Base-by-base conservation (phyloP, 1,140 invertebrate genomes). In the Anthonomus grandis region DNA sequence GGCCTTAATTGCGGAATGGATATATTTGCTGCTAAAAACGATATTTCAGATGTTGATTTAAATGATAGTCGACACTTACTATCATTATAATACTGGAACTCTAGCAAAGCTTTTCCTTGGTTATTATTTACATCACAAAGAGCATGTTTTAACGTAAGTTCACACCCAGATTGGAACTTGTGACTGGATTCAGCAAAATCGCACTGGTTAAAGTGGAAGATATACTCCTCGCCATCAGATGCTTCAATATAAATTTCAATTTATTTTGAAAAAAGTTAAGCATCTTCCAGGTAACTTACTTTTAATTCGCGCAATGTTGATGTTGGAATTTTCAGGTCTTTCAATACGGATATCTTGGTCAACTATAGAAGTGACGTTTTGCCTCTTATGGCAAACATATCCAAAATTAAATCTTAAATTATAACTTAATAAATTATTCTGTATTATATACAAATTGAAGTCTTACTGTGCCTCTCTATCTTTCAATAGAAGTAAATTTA, bases 321-420 rank as follows among this genome's bases (percentile, higher is more conserved):
- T 48, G 27, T 67, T 25, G 50, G 60, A n/a, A 48, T 10, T 60
- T 63, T 13, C 65, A 38, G n/a, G n/a, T 18, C 57, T 38, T 44
- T 62, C 37, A 18, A 73, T 46, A 39, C 56, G 42, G 22, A 72
- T 56, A 63, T 72, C 67, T 6, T 61, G 53, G 23, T 47, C 38
- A 24, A 57, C 60, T 8, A 74, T 67, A 5, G 68, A 55, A 8
- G 21, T 38, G 3, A 62, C 56, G 10, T 48, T 24, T 12, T 63
- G 57, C 25, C 60, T 52, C 19, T 62, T 59, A 4, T 61, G 31
- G 51, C 64, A 57, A 23, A 70, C 54, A 51, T 63, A 65, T 19
- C 73, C 73, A 57, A 63, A 72, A 39, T 66, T 65, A 17, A 68
- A 42, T 9, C 69, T 71, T 24, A 41, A 69, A 65, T 17, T 3